Conservation (phyloP, 2,113 vertebrate species). For the Epinephelus moara region DNA sequence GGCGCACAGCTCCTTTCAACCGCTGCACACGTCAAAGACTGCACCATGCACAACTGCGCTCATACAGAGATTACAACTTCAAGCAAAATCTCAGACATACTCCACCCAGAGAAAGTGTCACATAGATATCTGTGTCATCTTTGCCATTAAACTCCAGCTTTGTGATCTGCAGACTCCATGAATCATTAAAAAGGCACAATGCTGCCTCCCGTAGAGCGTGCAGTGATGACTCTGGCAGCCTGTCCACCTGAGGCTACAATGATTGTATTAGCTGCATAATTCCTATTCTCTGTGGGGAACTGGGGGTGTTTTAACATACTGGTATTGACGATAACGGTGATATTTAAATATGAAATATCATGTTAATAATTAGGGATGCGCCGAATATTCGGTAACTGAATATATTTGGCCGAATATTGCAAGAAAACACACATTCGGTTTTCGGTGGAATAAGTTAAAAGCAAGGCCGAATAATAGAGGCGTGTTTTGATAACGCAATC, state of each 20-base stretch:
- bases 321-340: too few species aligned
- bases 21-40: conserved; percentile 14
- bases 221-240: neutral
- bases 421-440: too few species aligned
- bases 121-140: neutral
- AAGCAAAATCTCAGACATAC: neutral
- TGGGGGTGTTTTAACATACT: too few species aligned
- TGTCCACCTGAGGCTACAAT: neutral
- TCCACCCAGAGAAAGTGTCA: neutral
- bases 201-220: neutral
- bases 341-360: too few species aligned
- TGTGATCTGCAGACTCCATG: neutral
- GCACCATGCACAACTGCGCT: neutral
- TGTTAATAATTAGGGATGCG: too few species aligned
- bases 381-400: too few species aligned
- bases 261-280: neutral
- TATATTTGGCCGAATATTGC: too few species aligned
- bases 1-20: conserved; percentile 37
- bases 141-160: neutral
- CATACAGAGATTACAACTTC: conserved; percentile 1
- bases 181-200: neutral
- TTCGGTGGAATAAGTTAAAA: too few species aligned
- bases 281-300: neutral
- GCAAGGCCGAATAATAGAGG: too few species aligned
- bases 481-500: too few species aligned